Evolutionary conservation across 2,113 vertebrate species (phyloP).

Genomic region (Riparia riparia): DNA sequence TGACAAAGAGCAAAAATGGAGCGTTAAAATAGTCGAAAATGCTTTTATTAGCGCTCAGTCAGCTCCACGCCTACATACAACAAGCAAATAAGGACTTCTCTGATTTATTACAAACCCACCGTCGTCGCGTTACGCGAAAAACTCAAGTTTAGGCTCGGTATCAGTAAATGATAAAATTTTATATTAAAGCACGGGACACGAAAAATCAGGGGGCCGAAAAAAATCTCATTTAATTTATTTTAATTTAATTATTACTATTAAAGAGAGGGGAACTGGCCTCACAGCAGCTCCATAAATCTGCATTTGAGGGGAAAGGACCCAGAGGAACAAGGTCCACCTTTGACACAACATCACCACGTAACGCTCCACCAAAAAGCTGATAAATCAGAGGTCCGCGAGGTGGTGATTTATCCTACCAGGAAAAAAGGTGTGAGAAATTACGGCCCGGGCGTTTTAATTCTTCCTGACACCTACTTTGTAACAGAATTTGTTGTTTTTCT

Average conservation of each 20-base stretch:
- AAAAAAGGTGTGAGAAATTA: conserved; percentile 30
- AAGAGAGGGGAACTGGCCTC: background rate
- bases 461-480: conserved; percentile 25
- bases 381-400: conserved; percentile 4
- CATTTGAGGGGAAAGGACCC: background rate
- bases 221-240: background rate
- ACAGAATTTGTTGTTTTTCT: background rate
- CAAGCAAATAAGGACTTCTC: background rate
- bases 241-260: no score
- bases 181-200: background rate
- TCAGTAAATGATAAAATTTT: background rate
- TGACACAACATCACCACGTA: background rate
- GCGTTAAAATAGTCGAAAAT: background rate
- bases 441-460: background rate
- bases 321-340: conserved; percentile 42
- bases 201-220: background rate
- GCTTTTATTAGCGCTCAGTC: background rate
- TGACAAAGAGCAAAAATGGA: background rate
- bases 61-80: background rate
- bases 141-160: background rate
- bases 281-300: background rate
- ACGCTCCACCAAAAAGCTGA: conserved; percentile 15
- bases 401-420: conserved; percentile 39
- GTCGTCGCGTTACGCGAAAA: accelerated
- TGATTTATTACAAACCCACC: background rate